Percentiles rank a stretch among this genome's conserved stretches.
phyloP scores from a whole-genome alignment of 2,888 invertebrate species.

The Lasioglossum malachurum region DNA sequence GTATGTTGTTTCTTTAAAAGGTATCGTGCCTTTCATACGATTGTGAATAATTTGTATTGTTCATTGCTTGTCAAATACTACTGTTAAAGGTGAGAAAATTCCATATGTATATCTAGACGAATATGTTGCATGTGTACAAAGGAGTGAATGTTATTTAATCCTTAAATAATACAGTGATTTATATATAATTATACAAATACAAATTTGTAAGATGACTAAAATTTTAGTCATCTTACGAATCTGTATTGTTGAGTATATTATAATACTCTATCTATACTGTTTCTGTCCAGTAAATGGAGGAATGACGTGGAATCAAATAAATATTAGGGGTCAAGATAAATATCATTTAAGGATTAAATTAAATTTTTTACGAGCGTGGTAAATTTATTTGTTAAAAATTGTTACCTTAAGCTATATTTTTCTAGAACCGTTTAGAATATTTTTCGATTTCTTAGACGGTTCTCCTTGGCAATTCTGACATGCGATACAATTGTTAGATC shows the following conservation, averaged over 20 bases:
- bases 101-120: conserved; percentile 30
- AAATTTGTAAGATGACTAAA: too few species aligned
- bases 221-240: conserved; percentile 18
- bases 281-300: conserved; percentile 31
- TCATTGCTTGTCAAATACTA: conserved; percentile 32
- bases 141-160: conserved; percentile 28
- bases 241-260: background rate
- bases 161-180: conserved; percentile 38
- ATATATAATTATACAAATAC: background rate
- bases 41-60: conserved; percentile 46
- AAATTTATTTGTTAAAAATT: conserved; percentile 3
- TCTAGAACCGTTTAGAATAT: conserved; percentile 25
- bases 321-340: background rate
- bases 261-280: conserved; percentile 5
- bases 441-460: conserved; percentile 25
- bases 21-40: conserved; percentile 50
- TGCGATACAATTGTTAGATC: conserved; percentile 59
- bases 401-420: conserved; percentile 22
- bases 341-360: conserved; percentile 41
- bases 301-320: background rate
- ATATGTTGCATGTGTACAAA: conserved; percentile 30
- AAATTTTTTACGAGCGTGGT: conserved; percentile 1
- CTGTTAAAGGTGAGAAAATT: conserved; percentile 38
- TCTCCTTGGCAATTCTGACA: conserved; percentile 50
- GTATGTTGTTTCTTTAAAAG: conserved; percentile 21